Evolutionary conservation across 2,797 vertebrate species (phyloP).

Genomic region (Manis crassicaudata): DNA sequence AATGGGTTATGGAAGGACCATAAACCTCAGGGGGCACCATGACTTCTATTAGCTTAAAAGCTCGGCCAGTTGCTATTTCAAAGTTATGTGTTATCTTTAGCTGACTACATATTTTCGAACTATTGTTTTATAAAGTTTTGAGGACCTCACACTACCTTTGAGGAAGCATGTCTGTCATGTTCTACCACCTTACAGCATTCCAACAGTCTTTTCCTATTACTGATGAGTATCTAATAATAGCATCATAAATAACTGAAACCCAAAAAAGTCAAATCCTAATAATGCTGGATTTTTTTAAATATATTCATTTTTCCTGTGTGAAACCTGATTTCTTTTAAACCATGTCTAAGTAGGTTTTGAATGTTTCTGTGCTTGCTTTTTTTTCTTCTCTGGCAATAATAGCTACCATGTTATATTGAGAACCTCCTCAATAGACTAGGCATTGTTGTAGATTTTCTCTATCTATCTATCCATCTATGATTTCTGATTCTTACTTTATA

Average conservation of each 20-base stretch:
- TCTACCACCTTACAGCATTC: background rate
- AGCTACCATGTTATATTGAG: background rate
- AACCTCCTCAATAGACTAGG: background rate
- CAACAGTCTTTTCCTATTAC: background rate
- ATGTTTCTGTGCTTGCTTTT: constrained; percentile 13
- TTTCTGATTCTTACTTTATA: constrained; percentile 3
- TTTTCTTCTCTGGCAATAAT: background rate
- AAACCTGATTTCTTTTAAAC: background rate
- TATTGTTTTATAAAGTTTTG: background rate
- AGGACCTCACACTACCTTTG: background rate
- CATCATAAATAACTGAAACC: background rate
- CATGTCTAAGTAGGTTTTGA: background rate
- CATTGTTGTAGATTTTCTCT: background rate
- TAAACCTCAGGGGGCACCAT: background rate
- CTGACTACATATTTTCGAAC: background rate
- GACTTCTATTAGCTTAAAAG: background rate
- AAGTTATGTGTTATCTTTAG: background rate
- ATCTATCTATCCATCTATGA: background rate
- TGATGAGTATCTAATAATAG: background rate
- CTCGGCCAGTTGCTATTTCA: background rate
- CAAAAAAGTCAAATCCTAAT: background rate
- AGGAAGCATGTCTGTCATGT: background rate
- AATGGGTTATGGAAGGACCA: background rate
- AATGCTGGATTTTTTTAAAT: background rate
- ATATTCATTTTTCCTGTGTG: background rate